Evolutionary conservation across 2,888 invertebrate genomes (phyloP).

Genomic region (Peribatodes rhomboidaria): DNA sequence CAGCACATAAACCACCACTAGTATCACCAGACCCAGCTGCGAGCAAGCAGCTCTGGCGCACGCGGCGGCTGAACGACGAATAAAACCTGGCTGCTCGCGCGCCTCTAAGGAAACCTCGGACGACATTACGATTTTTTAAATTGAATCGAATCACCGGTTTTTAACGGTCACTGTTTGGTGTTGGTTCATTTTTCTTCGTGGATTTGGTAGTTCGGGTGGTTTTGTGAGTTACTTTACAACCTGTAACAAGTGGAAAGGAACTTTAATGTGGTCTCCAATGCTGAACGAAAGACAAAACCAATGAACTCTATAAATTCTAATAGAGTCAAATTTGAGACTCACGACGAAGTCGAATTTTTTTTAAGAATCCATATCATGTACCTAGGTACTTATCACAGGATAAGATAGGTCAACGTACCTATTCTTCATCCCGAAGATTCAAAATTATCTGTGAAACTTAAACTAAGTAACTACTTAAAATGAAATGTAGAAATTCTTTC

Average conservation of each 20-base stretch:
- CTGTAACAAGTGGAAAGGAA: conserved; percentile 27
- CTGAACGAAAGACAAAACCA: not conserved
- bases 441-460: too few relatives aligned
- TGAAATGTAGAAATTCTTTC: too few relatives aligned
- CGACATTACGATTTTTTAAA: conserved; percentile 65
- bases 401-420: too few relatives aligned
- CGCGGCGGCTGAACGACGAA: conserved; percentile 67
- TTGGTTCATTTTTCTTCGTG: conserved; percentile 25
- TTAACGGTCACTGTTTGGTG: conserved; percentile 43
- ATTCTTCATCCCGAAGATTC: too few relatives aligned
- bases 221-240: conserved; percentile 11
- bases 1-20: conserved; percentile 91
- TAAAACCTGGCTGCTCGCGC: conserved; percentile 70
- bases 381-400: too few relatives aligned
- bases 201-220: not conserved
- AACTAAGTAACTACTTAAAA: too few relatives aligned
- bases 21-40: conserved; percentile 89
- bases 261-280: not conserved
- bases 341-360: too few relatives aligned
- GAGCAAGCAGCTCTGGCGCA: conserved; percentile 88
- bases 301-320: too few relatives aligned
- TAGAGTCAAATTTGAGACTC: too few relatives aligned
- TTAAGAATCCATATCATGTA: too few relatives aligned
- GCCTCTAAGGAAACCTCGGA: conserved; percentile 81
- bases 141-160: conserved; percentile 40